phyloP scores from a whole-genome alignment of 2,888 invertebrate genomes.

The Orthosia cruda region DNA sequence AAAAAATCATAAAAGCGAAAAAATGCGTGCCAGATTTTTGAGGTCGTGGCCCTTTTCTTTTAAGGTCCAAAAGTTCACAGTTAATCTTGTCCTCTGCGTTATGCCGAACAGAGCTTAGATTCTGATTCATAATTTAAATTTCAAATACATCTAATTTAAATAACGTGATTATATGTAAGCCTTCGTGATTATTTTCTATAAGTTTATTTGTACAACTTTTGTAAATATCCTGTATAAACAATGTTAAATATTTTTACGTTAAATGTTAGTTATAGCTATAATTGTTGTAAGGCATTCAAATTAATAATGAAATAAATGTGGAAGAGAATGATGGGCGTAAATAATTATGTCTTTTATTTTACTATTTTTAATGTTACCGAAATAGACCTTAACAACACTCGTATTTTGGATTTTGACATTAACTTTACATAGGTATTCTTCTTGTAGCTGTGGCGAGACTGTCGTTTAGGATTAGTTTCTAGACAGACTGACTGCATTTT shows the following conservation, averaged over 20 bases:
- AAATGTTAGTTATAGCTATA: conserved; percentile 64
- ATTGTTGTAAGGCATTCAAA: conserved; percentile 68
- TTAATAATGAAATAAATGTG: conserved; percentile 66
- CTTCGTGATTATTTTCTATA: conserved; percentile 60
- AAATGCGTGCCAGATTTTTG: neutral
- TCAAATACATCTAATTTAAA: conserved; percentile 15
- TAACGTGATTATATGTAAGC: conserved; percentile 58
- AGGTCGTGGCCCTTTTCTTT: neutral
- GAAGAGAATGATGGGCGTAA: conserved; percentile 84
- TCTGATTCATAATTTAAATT: conserved; percentile 17
- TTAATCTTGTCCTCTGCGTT: neutral
- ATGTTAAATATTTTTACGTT: conserved; percentile 69
- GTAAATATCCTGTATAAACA: conserved; percentile 68
- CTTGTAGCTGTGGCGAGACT: no score
- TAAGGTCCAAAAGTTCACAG: neutral
- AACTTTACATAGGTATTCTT: no score
- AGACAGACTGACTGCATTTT: no score
- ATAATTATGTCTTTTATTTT: conserved; percentile 33
- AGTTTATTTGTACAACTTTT: conserved; percentile 67
- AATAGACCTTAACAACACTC: neutral
- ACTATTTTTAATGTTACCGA: neutral
- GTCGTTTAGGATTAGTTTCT: no score
- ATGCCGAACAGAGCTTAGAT: conserved; percentile 27
- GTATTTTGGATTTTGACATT: no score
- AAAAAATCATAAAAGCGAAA: neutral